phyloP scores from a whole-genome alignment of 2,113 vertebrate genomes.

The Mesitornis unicolor region DNA sequence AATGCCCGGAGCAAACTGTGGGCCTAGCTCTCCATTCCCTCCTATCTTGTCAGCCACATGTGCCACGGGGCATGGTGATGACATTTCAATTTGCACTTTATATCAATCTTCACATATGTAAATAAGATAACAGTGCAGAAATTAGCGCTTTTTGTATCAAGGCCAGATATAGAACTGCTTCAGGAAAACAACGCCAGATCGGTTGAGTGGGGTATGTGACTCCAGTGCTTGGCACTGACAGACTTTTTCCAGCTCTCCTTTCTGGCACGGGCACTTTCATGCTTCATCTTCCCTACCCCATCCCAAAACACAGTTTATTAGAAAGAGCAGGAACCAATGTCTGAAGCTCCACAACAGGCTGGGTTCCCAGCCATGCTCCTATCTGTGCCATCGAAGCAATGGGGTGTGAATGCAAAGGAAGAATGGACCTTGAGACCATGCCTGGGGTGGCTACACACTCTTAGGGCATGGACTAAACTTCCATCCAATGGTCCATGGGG shows the following conservation, averaged over 20 bases:
- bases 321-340: neutral
- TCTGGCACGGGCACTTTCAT: neutral
- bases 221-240: neutral
- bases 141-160: neutral
- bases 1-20: neutral
- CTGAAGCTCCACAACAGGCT: neutral
- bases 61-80: neutral
- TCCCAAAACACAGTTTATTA: neutral
- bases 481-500: neutral
- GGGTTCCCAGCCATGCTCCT: neutral
- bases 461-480: neutral
- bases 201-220: fast-evolving
- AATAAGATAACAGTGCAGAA: neutral
- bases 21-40: neutral
- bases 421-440: neutral
- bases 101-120: neutral
- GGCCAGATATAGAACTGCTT: neutral
- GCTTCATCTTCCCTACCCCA: neutral
- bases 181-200: neutral
- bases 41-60: neutral
- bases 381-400: neutral
- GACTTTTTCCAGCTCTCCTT: neutral
- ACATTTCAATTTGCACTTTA: neutral
- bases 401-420: neutral
- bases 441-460: neutral